Percentiles rank a stretch among this genome's conserved stretches.
These are phyloP conservation scores for Drosophila kokeensis DNA, from an alignment of 2,888 invertebrate species.

Conservation along the genomic window DNA sequence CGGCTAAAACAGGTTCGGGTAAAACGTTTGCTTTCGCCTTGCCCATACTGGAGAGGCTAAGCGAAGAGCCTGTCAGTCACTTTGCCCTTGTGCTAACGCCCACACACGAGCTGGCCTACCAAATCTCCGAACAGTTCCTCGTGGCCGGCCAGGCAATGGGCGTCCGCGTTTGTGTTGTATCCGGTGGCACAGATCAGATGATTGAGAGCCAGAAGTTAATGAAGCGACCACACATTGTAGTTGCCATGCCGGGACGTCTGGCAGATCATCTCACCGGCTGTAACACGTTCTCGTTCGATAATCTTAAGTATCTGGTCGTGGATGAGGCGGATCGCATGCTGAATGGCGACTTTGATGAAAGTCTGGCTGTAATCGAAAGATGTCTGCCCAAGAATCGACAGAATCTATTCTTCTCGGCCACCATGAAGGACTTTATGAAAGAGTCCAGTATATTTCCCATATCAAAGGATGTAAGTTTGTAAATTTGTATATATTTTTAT, in stretches of 20 bases:
- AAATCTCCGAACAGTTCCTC: conserved; percentile 98
- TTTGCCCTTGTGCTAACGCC: conserved; percentile 97
- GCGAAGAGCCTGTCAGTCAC: conserved; percentile 98
- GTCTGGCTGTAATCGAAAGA: conserved; percentile 92
- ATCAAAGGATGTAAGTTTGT: conserved; percentile 87
- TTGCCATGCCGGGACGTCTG: conserved; percentile 97
- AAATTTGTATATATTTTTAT: neutral
- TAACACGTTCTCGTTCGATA: conserved; percentile 91
- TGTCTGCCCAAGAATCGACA: conserved; percentile 92
- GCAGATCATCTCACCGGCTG: conserved; percentile 97
- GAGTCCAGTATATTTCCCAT: conserved; percentile 88
- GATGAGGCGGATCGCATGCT: conserved; percentile 96
- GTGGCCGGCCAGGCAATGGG: conserved; percentile 95
- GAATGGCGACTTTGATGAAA: conserved; percentile 93
- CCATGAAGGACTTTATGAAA: conserved; percentile 93
- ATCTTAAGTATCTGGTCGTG: conserved; percentile 93
- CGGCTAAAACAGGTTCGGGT: conserved; percentile 98
- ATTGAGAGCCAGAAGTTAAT: conserved; percentile 93
- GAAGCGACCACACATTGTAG: conserved; percentile 95
- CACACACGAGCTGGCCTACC: conserved; percentile 95
- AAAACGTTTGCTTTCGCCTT: conserved; percentile 99
- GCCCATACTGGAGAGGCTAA: conserved; percentile 95
- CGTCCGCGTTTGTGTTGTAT: conserved; percentile 93
- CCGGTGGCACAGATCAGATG: conserved; percentile 98
- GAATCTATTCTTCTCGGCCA: conserved; percentile 97